Evolutionary conservation across 2,888 invertebrate genomes (phyloP), one percentile per base, ranked within the genome.

Genomic region (Pterostichus niger): DNA sequence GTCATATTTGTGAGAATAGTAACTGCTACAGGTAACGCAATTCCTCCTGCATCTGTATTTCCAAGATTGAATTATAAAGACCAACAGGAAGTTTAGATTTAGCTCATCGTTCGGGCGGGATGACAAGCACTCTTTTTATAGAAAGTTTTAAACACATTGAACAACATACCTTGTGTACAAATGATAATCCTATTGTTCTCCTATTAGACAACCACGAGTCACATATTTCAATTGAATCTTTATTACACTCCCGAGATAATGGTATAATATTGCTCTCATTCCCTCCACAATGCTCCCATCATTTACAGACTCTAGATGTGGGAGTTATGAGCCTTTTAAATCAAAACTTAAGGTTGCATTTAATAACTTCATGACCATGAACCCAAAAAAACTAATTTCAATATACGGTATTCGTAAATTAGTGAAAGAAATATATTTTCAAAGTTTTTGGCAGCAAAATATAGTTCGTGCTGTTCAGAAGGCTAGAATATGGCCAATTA

Each of bases 11-110:
- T 86, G 56, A 84, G 82, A n/a, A 82, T 84, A 54, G 84, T 87
- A 11, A 86, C 85, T 82, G 85, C 86, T 33, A 84, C 80, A 33
- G 86, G 86, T 44, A 85, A 84, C 44, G 46, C 82, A 35, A 82
- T 86, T 24, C 86, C 86, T 33, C 86, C 86, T 7, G 82, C 85
- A 84, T 81, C 86, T 40, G 83, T 87, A 64, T 87, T 87, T 80
- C 86, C 86, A 0, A 40, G 86, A 31, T 84, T 86, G 13, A 79
- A 85, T 81, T 86, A 85, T 71, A 86, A 86, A 83, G 56, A 80
- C 86, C 86, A 1, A 40, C 83, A 54, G 85, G 85, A 11, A 68
- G 84, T 35, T 73, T 85, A 68, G 86, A 84, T 15, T 82, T 80
- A 35, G 86, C 85, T 7, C 7, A 6, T 35, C 7, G 15, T n/a